These are phyloP conservation scores for Phenganax stokvisi DNA, from an alignment of 92 coral and sea anemone genomes.

Conservation along the genomic window DNA sequence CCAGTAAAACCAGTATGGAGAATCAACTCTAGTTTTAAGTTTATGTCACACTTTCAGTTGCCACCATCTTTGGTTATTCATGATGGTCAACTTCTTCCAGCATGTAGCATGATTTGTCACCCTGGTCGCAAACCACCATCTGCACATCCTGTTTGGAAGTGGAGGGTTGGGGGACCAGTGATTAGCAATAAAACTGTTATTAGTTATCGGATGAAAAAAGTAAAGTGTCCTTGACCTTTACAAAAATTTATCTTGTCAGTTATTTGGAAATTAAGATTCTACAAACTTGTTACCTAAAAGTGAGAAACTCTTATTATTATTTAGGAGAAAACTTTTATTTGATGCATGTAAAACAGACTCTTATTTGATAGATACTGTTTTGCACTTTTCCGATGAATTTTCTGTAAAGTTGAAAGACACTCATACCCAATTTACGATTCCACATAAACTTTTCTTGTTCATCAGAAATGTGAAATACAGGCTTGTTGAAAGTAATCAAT, in stretches of 20 bases:
- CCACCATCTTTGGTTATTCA: constrained; percentile 35
- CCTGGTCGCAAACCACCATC: constrained; percentile 28
- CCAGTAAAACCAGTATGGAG: constrained; percentile 41
- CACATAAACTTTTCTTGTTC: too few relatives aligned
- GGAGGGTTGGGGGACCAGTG: constrained; percentile 37
- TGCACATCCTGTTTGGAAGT: constrained; percentile 43
- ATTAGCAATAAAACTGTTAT: constrained; percentile 34
- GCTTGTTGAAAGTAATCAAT: too few relatives aligned
- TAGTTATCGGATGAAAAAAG: constrained; percentile 36
- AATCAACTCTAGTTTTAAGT: constrained; percentile 29
- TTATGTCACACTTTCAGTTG: constrained; percentile 32
- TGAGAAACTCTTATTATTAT: not conserved
- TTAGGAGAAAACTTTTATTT: not conserved
- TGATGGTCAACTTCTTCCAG: constrained; percentile 31
- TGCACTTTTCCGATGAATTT: too few relatives aligned
- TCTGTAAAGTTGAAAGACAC: too few relatives aligned
- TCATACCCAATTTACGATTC: too few relatives aligned
- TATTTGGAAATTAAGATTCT: too few relatives aligned
- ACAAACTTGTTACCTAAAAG: not conserved
- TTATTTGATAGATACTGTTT: too few relatives aligned
- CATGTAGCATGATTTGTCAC: constrained; percentile 34
- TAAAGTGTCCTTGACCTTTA: constrained; percentile 3
- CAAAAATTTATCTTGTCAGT: not conserved
- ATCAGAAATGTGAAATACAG: too few relatives aligned
- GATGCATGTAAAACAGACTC: not conserved